Evolutionary conservation across 2,888 invertebrate species (phyloP).

Genomic region (Lycophotia porphyrea): DNA sequence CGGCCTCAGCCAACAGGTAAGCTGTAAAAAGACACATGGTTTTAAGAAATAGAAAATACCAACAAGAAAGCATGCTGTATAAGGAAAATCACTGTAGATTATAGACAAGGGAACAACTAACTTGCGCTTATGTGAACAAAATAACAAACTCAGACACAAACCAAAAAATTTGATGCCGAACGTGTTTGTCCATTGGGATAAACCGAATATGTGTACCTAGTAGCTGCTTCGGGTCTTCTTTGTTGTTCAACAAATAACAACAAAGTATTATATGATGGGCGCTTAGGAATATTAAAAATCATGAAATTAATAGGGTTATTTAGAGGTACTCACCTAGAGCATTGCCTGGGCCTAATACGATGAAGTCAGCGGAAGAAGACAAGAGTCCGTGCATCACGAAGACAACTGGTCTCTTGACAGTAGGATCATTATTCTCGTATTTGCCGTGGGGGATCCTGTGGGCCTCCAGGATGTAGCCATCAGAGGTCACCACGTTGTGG

Average conservation of each 20-base stretch:
- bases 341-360: slow-evolving; percentile 73
- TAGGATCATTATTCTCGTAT: slow-evolving; percentile 66
- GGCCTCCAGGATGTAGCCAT: slow-evolving; percentile 77
- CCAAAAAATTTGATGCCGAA: background rate
- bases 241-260: background rate
- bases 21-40: slow-evolving; percentile 62
- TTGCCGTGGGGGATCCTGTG: slow-evolving; percentile 79
- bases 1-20: slow-evolving; percentile 90
- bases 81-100: background rate
- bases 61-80: background rate
- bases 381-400: slow-evolving; percentile 78
- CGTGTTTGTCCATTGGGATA: background rate
- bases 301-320: background rate
- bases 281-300: background rate
- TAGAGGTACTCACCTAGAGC: slow-evolving; percentile 71
- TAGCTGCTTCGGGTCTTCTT: background rate
- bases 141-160: background rate
- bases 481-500: slow-evolving; percentile 74
- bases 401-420: slow-evolving; percentile 66
- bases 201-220: background rate
- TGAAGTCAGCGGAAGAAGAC: slow-evolving; percentile 78
- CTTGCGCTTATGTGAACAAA: background rate
- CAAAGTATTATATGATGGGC: background rate
- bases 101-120: background rate
- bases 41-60: background rate